Conservation (phyloP, 2,888 invertebrate genomes). For the Panorpa germanica region DNA sequence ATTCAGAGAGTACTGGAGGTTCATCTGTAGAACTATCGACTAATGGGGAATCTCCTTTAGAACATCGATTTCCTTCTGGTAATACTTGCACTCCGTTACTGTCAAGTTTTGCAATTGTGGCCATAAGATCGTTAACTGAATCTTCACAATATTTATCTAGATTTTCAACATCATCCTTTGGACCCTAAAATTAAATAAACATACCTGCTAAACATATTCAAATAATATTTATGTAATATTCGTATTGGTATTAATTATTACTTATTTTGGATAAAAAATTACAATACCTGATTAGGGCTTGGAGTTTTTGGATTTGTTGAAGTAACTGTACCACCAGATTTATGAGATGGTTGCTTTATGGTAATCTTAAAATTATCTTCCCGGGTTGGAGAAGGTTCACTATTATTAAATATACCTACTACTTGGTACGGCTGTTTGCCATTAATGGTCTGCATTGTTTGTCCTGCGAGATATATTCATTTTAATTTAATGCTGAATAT, state of each 20-base stretch:
- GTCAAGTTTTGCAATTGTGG: constrained; percentile 71
- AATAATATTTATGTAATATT: constrained; percentile 2
- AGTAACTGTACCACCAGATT: constrained; percentile 30
- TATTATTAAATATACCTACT: too few relatives aligned
- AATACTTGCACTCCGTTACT: constrained; percentile 66
- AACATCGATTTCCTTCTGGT: constrained; percentile 33
- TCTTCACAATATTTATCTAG: constrained; percentile 72
- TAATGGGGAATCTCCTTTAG: constrained; percentile 37
- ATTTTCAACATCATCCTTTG: constrained; percentile 40
- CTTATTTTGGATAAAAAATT: neutral
- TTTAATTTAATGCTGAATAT: too few relatives aligned
- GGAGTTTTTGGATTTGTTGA: constrained; percentile 77
- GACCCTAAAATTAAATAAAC: constrained; percentile 17
- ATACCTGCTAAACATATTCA: constrained; percentile 3
- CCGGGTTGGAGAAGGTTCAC: constrained; percentile 14
- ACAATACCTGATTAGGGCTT: constrained; percentile 35
- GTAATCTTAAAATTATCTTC: constrained; percentile 48
- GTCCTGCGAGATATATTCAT: too few relatives aligned
- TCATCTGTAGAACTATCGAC: constrained; percentile 60
- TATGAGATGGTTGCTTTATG: constrained; percentile 24
- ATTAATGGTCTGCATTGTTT: too few relatives aligned
- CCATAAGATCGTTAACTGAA: constrained; percentile 70
- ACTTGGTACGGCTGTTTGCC: too few relatives aligned
- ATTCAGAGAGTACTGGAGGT: constrained; percentile 23
- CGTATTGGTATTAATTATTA: constrained; percentile 8